Base-by-base conservation (phyloP, 2,888 invertebrate genomes). In the Eilema depressum region DNA sequence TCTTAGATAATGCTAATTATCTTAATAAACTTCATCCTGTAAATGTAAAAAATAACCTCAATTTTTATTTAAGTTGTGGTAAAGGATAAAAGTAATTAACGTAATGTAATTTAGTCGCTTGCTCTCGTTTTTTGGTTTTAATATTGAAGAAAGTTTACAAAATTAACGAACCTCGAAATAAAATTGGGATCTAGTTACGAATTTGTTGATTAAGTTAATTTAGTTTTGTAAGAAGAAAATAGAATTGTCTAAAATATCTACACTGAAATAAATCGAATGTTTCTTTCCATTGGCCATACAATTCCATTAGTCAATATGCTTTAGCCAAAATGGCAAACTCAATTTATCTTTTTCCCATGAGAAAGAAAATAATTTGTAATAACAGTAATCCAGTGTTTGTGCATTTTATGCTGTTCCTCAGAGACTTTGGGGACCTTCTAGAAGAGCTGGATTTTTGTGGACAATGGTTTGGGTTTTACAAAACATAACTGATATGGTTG, bases 141-240 rank as follows among this genome's bases (percentile, higher is more conserved):
- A 23, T 20, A 56, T 37, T 67, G 63, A 57, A 53, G 61, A 69
- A 53, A 59, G 63, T 71, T 64, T 63, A 68, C 53, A 67, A 60
- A 67, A 63, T 68, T 68, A 65, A 71, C 64, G 71, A 71, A 60
- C 56, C 71, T 62, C 47, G 33, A 28, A 33, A 53, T 47, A 60
- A 64, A 68, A 56, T 66, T 63, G 37, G 30, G 61, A 62, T 70
- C 63, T 68, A 65, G 71, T 62, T 71, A 64, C 26, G 64, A 71
- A 47, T 71, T 71, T 62, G 41, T 41, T 71, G 56, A 56, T 68
- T 53, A 53, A 64, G 23, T 68, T 68, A 25, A 23, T 62, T 64
- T 14, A 3, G 33, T 65, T 68, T n/a, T n/a, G n/a, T n/a, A 53
- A 53, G 10, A 53, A 53, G n/a, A 53, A n/a, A 53, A 53, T 47